Evolutionary conservation across 2,888 invertebrate species (phyloP), one percentile per base, ranked within the genome.

Genomic region (Morpho helenor): DNA sequence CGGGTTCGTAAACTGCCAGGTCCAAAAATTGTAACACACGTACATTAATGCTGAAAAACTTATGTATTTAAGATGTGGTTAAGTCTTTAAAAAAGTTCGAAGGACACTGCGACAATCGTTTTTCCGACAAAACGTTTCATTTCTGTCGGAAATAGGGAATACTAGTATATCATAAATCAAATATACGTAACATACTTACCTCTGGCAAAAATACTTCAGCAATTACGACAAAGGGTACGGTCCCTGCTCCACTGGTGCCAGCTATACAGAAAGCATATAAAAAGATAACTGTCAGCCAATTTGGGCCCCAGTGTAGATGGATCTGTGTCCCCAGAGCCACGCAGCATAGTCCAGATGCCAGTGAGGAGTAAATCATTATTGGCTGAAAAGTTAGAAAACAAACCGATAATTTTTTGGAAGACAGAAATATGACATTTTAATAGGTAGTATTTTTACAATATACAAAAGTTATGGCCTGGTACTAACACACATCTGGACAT

Each of bases 151-250:
- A 16, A 16, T 2, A 16, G 16, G 16, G 1, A 16, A 16, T 16
- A 16, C 16, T 16, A 16, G 16, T 16, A 16, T 16, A 16, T 16
- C 16, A 16, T 16, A 16, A 16, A 16, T 16, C 16, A 16, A 16
- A 16, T 16, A 16, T 16, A 16, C 16, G 16, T 16, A 16, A 16
- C 16, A 31, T 31, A 31, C 5, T 31, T 51, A 83, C 85, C 75
- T 85, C 80, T n/a, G 84, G 84, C 49, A 84, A 59, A 56, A 83
- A 84, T 1, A 82, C 63, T 56, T 85, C 85, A 49, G 79, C 74
- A 0, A 73, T 50, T 2, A 84, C 52, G 2, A 84, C 75, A 23
- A 67, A 77, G 0, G 84, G 80, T n/a, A 84, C 73, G 0, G 78
- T 82, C 0, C 83, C 83, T 0, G 79, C 77, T 2, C 85, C 84